Evolutionary conservation across 2,888 invertebrate species (phyloP).

Genomic region (Callosobruchus maculatus): DNA sequence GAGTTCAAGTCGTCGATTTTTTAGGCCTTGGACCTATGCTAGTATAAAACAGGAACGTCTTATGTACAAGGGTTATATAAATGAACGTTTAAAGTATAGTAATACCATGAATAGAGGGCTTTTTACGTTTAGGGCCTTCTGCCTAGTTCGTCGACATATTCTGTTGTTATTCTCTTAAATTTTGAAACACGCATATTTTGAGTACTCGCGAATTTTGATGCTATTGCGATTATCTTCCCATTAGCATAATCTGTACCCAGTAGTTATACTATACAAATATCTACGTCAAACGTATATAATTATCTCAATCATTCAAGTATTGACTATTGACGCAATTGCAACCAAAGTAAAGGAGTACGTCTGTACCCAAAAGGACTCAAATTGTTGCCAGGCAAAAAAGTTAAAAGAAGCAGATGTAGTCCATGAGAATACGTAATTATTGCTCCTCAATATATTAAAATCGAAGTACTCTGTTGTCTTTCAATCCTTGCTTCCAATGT

Average conservation of each 20-base stretch:
- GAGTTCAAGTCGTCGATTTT: background rate
- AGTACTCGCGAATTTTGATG: background rate
- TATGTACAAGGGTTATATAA: slow-evolving; percentile 33
- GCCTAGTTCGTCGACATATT: background rate
- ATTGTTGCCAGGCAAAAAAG: too few species aligned
- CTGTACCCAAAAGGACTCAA: too few species aligned
- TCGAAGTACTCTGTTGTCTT: too few species aligned
- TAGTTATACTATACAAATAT: background rate
- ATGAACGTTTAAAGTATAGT: background rate
- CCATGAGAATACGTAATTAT: too few species aligned
- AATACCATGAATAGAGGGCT: background rate
- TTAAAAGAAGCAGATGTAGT: too few species aligned
- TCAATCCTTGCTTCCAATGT: too few species aligned
- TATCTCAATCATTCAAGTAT: background rate
- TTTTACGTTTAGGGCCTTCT: background rate
- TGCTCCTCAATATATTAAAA: too few species aligned
- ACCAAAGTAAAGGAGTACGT: too few species aligned
- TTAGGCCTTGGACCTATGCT: background rate
- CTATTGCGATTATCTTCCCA: background rate
- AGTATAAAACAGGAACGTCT: slow-evolving; percentile 37
- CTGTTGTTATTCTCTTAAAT: too few species aligned
- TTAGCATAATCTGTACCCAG: background rate
- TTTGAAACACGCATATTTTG: too few species aligned
- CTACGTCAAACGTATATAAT: background rate
- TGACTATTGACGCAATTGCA: background rate